phyloP scores from a whole-genome alignment of 2,797 vertebrate species.

The Alca torda region DNA sequence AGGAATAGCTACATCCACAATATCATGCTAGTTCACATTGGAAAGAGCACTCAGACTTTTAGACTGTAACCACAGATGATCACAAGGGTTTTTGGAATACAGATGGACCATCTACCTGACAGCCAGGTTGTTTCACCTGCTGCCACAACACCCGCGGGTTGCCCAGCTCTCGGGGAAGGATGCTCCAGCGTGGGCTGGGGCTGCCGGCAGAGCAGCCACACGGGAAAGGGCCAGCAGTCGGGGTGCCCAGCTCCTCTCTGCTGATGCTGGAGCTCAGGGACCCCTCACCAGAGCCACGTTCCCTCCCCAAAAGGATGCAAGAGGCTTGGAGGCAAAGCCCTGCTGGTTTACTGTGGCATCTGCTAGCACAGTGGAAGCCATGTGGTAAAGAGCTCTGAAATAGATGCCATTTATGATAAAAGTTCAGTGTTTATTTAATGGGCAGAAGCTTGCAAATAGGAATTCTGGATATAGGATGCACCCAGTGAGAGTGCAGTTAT shows the following conservation, averaged over 20 bases:
- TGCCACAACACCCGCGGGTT: accelerated
- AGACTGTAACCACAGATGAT: neutral
- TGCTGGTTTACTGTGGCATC: neutral
- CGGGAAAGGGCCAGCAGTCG: accelerated
- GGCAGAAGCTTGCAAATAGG: neutral
- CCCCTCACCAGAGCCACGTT: neutral
- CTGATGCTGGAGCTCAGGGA: neutral
- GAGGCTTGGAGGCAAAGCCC: neutral
- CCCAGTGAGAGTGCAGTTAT: neutral
- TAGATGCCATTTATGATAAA: neutral
- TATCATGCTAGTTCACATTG: accelerated
- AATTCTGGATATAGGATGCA: neutral
- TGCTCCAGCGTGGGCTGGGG: neutral
- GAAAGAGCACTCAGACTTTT: neutral
- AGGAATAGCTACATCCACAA: neutral
- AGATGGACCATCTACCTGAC: neutral
- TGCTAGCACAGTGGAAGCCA: neutral
- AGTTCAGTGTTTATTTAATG: neutral
- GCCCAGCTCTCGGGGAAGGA: neutral
- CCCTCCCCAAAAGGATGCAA: neutral
- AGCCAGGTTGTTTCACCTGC: neutral
- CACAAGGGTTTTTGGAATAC: neutral
- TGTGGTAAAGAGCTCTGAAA: neutral
- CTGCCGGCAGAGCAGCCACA: accelerated
- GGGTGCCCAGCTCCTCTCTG: neutral